Conservation (phyloP, 2,113 vertebrate genomes). For the Accipiter virgatus region DNA sequence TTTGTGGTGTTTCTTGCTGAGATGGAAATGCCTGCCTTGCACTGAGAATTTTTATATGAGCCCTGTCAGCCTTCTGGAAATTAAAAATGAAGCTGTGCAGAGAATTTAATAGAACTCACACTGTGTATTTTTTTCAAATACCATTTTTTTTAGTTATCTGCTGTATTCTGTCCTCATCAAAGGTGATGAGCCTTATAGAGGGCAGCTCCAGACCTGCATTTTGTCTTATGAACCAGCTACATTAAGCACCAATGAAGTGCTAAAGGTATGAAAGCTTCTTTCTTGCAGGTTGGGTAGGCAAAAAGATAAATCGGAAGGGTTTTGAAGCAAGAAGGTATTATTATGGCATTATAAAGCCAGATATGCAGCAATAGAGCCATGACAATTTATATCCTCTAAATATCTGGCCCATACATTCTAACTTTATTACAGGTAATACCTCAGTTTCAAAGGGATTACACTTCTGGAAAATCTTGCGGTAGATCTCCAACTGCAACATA, state of each 20-base stretch:
- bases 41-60: not conserved
- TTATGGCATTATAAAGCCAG: slow-evolving; percentile 10
- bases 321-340: slow-evolving; percentile 13
- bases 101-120: not conserved
- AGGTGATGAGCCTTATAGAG: not conserved
- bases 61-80: not conserved
- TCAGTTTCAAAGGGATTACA: not conserved
- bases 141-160: not conserved
- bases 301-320: not conserved
- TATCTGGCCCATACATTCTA: not conserved
- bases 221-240: not conserved
- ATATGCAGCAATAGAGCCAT: not conserved
- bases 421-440: not conserved
- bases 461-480: not conserved
- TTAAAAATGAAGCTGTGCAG: slow-evolving; percentile 28
- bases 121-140: not conserved
- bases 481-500: not conserved
- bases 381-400: not conserved
- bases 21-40: slow-evolving; percentile 5
- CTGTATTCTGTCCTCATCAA: not conserved
- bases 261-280: not conserved
- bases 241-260: slow-evolving; percentile 15
- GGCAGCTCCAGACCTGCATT: not conserved
- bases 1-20: not conserved
- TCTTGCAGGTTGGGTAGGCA: not conserved